phyloP scores from a whole-genome alignment of 2,113 vertebrate genomes.

The Dromaius novaehollandiae region DNA sequence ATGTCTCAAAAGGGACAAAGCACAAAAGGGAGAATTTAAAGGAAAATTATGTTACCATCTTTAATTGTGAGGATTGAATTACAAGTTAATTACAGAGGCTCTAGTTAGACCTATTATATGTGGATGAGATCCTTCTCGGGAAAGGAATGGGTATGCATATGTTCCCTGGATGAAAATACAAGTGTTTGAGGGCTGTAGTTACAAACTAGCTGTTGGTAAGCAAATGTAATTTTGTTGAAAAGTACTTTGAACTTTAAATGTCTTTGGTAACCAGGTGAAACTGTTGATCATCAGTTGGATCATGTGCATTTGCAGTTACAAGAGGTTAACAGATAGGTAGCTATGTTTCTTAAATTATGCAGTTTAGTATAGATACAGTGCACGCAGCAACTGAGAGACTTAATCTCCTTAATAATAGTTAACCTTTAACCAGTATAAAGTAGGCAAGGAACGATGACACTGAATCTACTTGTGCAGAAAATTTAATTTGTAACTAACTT shows the following conservation, averaged over 20 bases:
- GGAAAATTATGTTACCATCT: not conserved
- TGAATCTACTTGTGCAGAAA: not conserved
- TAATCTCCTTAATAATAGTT: not conserved
- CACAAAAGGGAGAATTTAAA: not conserved
- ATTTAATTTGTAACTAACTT: not conserved
- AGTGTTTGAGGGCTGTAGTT: not conserved
- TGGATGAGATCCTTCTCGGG: not conserved
- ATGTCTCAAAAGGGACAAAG: not conserved
- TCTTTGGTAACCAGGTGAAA: not conserved
- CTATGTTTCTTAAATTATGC: not conserved
- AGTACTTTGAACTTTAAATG: not conserved
- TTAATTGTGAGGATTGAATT: conserved; percentile 19
- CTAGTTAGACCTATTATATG: not conserved
- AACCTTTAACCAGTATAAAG: not conserved
- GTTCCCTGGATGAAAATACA: not conserved
- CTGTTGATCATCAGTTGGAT: not conserved
- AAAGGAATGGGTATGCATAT: not conserved
- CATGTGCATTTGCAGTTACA: not conserved
- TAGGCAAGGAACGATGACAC: accelerated
- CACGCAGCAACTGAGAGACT: accelerated
- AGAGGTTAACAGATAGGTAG: not conserved
- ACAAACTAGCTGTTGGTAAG: not conserved
- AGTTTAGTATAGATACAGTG: not conserved
- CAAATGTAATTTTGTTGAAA: not conserved
- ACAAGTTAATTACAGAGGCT: not conserved